Percentiles rank a stretch among this genome's conserved stretches.
These are phyloP conservation scores for Eulacestoma nigropectus DNA, from an alignment of 2,113 vertebrate genomes.

Conservation along the genomic window DNA sequence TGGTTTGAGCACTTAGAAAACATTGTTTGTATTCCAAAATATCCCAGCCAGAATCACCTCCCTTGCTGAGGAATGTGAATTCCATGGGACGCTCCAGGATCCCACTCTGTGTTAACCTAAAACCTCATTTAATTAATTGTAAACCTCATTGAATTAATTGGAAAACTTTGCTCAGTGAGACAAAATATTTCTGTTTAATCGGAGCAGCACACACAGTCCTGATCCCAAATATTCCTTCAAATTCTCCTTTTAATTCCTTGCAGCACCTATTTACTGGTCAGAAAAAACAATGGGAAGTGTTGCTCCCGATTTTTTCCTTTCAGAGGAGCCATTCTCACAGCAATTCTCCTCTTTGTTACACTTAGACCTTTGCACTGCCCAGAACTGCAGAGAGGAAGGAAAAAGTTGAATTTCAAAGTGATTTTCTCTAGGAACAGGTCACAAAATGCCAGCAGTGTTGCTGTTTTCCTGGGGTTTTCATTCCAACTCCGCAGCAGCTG, in stretches of 20 bases:
- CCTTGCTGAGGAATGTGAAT: not conserved
- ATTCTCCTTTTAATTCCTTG: not conserved
- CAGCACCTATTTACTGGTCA: not conserved
- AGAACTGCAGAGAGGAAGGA: fast-evolving
- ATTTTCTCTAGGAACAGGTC: not conserved
- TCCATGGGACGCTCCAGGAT: not conserved
- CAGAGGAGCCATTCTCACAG: not conserved
- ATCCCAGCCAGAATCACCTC: not conserved
- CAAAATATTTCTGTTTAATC: not conserved
- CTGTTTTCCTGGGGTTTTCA: not conserved
- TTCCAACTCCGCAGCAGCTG: not conserved
- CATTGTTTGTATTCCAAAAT: not conserved
- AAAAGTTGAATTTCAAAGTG: fast-evolving
- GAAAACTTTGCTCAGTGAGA: not conserved
- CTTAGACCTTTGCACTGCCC: not conserved
- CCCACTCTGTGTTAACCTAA: not conserved
- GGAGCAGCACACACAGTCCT: not conserved
- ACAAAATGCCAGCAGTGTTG: fast-evolving
- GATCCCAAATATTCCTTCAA: not conserved
- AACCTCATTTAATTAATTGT: not conserved
- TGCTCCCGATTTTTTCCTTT: not conserved
- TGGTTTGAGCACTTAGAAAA: not conserved
- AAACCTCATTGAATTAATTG: not conserved
- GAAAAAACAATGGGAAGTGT: not conserved
- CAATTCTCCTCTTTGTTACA: not conserved